Base-by-base conservation (phyloP, 2,113 vertebrate species). In the Megaceryle maxima region DNA sequence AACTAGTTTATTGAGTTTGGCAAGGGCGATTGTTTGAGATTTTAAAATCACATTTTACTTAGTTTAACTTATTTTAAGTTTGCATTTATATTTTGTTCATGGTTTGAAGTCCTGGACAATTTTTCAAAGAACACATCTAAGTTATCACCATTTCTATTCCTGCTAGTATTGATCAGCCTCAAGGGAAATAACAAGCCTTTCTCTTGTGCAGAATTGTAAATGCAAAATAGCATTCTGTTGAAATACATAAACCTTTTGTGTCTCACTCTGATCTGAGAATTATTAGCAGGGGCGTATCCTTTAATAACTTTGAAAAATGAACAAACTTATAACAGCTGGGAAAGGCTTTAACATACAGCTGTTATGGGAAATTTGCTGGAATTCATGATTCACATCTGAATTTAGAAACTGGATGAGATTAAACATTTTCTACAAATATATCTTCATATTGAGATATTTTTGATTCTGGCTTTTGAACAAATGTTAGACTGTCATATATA, bases 291-390 rank as follows among this genome's bases (percentile, higher is more conserved):
- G 91, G 77, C 9, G 41, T 96, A 94, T 96, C 88, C 77, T 95
- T 94, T 91, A 97, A 94, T 95, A 96, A 91, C 88, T 91, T 90
- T 82, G 81, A 94, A 92, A 96, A 97, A 96, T 92, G 96, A 94
- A 92, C 83, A 94, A 69, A 62, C 48, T 92, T 87, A 25, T 41
- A 87, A 78, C 92, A 96, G 63, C 86, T 94, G 88, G 87, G 66
- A 91, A 92, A 93, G 22, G 41, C 84, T 95, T 97, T 87, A 87
- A 73, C 77, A 66, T 94, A 93, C 77, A 89, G 41, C 53, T 92
- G 90, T 62, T 95, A 68, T 50, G 83, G 88, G 88, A 95, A 95
- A 88, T 92, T 82, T 87, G 73, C 35, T 93, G 88, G 86, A 92
- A 92, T 91, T 96, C 86, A 76, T 89, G 86, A 87, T 96, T 96